A percentile compares a stretch with the other conserved stretches of the same genome.
Conservation (phyloP, 2,888 invertebrate species). For the Tipula lateralis region DNA sequence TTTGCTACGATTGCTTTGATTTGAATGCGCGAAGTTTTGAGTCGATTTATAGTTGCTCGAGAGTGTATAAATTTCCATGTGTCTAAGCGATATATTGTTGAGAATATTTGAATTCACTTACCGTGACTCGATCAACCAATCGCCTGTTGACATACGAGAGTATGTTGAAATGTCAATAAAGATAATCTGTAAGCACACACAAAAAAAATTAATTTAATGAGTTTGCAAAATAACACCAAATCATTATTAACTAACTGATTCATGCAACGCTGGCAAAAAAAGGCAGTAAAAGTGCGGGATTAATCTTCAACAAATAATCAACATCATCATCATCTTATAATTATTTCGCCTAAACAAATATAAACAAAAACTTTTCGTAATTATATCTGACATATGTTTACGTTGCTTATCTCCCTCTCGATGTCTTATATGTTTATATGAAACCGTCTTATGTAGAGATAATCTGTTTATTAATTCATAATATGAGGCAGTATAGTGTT, state of each 20-base stretch:
- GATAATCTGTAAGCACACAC: not conserved
- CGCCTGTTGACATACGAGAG: not conserved
- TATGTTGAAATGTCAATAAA: not conserved
- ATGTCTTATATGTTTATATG: not conserved
- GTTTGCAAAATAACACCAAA: not conserved
- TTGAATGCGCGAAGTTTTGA: no score
- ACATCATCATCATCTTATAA: not conserved
- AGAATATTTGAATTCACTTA: not conserved
- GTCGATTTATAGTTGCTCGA: not conserved
- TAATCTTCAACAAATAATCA: not conserved
- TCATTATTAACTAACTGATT: not conserved
- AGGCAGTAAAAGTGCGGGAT: not conserved
- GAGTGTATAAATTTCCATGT: not conserved
- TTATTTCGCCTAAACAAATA: not conserved
- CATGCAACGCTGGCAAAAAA: not conserved
- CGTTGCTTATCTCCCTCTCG: not conserved
- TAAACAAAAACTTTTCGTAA: not conserved
- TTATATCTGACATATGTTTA: not conserved
- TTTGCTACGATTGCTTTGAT: no score
- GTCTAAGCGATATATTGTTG: not conserved
- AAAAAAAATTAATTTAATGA: not conserved
- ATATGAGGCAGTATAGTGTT: not conserved
- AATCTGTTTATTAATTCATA: not conserved
- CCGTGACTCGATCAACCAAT: not conserved
- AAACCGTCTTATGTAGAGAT: not conserved